Evolutionary conservation across 2,888 invertebrate species (phyloP).

Genomic region (Eudasyphora cyanicolor): DNA sequence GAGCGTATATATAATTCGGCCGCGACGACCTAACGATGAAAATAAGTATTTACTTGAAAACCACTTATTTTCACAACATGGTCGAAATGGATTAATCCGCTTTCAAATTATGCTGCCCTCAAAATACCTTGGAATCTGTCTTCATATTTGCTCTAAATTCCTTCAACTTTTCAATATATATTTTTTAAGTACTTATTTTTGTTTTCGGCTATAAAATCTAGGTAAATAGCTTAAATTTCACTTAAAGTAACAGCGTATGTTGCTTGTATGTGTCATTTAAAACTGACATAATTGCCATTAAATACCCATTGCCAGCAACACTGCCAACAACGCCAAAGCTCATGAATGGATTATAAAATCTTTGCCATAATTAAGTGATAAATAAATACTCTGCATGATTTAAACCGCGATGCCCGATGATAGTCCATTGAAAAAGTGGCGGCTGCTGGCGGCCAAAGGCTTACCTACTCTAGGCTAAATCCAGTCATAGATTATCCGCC

Average conservation of each 20-base stretch:
- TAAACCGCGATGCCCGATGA: constrained; percentile 3
- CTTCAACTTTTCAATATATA: no score
- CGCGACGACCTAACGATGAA: no score
- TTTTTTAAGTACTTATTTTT: no score
- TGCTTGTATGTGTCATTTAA: constrained; percentile 3
- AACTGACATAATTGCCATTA: constrained; percentile 15
- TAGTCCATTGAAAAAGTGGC: constrained; percentile 31
- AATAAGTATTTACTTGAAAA: no score
- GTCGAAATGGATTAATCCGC: no score
- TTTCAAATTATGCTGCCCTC: no score
- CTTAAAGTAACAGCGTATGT: neutral
- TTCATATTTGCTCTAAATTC: no score
- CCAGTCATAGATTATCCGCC: constrained; percentile 45
- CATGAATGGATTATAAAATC: constrained; percentile 22
- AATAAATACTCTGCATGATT: constrained; percentile 35
- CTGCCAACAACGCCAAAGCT: neutral
- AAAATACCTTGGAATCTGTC: no score
- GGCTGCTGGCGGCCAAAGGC: neutral
- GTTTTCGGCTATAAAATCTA: no score
- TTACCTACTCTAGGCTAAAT: constrained; percentile 29
- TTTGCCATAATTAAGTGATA: constrained; percentile 60
- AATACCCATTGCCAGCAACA: neutral
- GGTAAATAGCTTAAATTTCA: neutral
- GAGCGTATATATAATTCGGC: no score
- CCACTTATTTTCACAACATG: no score